Base-by-base conservation (phyloP, 2,797 vertebrate genomes). In the Simalia tracyae region DNA sequence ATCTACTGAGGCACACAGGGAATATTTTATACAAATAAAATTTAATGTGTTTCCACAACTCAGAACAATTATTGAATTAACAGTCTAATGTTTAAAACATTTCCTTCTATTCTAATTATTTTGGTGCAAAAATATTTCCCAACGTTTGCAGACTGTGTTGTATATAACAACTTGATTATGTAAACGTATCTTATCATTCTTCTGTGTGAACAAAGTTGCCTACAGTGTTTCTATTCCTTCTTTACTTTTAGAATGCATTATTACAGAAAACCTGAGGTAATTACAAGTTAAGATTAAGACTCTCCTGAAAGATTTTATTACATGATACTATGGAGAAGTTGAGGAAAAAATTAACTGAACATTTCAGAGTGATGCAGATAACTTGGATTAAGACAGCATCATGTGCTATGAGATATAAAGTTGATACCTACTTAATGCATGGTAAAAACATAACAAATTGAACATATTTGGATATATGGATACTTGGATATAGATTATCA, bases 251-350 rank as follows among this genome's bases (percentile, higher is more conserved):
- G 19, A 91, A 42, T 93, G 50, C 0, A 93, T 87, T 86, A 36
- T 11, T 8, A 91, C 66, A 92, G 14, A 1, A 0, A n/a, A 0
- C 17, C 92, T 84, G 89, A 92, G 90, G 92, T 1, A 92, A 89
- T 36, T 95, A 36, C 19, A 93, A 89, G 31, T 90, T n/a, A 54
- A 56, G 24, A 93, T 95, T 93, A 94, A 91, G 3, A 61, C 2
- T 88, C 86, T 91, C 92, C 60, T 89, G 54, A 3, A 86, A 0
- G 86, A 88, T 94, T 9, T 57, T 59, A 8, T 91, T 57, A 92
- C 68, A 95, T 92, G 6, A 31, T 91, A 46, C 2, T 5, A 59
- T 36, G 46, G 31, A 93, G 28, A 90, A 93, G 17, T 85, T 8
- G 0, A 91, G 86, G 0, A 0, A 0, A 57, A 54, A 85, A 92